These are phyloP conservation scores for Timema cristinae DNA, from an alignment of 2,888 invertebrate species.

Conservation along the genomic window DNA sequence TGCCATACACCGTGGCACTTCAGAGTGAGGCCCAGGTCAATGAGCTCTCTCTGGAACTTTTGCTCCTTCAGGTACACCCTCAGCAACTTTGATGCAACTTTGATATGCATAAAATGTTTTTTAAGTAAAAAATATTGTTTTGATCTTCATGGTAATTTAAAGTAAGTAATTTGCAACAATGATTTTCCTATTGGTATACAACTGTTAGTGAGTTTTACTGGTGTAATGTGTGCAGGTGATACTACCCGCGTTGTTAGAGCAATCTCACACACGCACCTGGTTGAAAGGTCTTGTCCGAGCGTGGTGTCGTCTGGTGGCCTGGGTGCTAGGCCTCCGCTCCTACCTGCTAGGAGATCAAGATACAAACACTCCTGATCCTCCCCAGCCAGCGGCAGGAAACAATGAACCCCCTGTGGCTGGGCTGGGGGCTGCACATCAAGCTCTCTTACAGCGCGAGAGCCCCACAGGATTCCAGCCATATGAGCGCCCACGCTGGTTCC, in stretches of 20 bases:
- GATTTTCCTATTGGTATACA: too few relatives aligned
- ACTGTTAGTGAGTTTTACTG: constrained; percentile 3
- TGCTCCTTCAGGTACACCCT: constrained; percentile 69
- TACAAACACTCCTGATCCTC: constrained; percentile 26
- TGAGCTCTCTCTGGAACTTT: constrained; percentile 88
- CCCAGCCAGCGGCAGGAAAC: constrained; percentile 40
- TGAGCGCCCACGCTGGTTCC: constrained; percentile 78
- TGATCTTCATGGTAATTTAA: too few relatives aligned
- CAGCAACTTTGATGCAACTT: not conserved
- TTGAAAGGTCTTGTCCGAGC: constrained; percentile 80
- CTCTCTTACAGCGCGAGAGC: constrained; percentile 77
- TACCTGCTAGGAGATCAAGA: constrained; percentile 75
- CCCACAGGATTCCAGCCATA: constrained; percentile 87
- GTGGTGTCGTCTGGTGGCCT: constrained; percentile 84
- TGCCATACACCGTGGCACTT: constrained; percentile 90
- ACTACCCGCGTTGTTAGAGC: constrained; percentile 91
- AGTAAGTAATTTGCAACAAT: too few relatives aligned
- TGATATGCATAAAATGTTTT: too few relatives aligned
- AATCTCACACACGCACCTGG: constrained; percentile 94
- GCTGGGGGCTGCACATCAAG: constrained; percentile 82
- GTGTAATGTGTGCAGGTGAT: constrained; percentile 60
- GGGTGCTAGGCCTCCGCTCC: constrained; percentile 80
- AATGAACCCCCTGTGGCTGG: constrained; percentile 46
- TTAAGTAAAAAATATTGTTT: too few relatives aligned
- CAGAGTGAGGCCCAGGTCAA: constrained; percentile 83